A percentile compares a stretch with the other conserved stretches of the same genome.
Conservation (phyloP, 2,797 vertebrate genomes). For the Sebastes goodei region DNA sequence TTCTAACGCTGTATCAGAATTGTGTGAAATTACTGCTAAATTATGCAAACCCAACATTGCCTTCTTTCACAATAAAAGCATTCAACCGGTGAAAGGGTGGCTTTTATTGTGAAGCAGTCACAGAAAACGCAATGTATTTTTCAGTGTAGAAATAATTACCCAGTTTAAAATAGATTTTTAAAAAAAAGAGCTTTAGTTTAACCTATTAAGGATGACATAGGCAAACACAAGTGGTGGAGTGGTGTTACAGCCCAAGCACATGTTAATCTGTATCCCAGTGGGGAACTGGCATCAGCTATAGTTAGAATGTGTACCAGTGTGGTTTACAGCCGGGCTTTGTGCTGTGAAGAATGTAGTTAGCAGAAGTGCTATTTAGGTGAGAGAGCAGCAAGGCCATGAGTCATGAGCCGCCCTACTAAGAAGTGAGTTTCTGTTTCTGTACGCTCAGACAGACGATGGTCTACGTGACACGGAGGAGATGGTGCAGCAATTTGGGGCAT, state of each 20-base stretch:
- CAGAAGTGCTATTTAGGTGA: slow-evolving; percentile 62
- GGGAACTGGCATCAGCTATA: slow-evolving; percentile 28
- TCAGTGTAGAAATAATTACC: neutral
- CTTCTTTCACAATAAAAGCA: neutral
- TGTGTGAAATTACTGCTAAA: neutral
- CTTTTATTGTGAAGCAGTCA: neutral
- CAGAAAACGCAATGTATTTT: neutral
- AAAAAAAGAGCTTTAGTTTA: neutral
- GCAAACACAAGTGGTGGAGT: neutral
- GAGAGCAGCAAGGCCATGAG: slow-evolving; percentile 30
- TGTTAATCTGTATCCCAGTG: neutral
- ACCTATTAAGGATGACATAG: neutral
- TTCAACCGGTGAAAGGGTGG: neutral
- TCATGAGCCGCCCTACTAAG: neutral
- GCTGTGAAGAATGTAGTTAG: neutral
- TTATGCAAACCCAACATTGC: neutral
- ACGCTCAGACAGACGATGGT: neutral
- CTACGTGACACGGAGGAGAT: neutral
- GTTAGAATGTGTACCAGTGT: slow-evolving; percentile 9
- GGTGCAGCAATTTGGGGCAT: neutral
- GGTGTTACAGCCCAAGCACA: neutral
- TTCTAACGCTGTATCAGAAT: neutral
- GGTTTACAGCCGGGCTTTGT: slow-evolving; percentile 18
- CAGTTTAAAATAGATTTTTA: neutral
- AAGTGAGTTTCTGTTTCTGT: neutral